Conservation (phyloP, 2,888 invertebrate species). For the Tetranychus truncatus region DNA sequence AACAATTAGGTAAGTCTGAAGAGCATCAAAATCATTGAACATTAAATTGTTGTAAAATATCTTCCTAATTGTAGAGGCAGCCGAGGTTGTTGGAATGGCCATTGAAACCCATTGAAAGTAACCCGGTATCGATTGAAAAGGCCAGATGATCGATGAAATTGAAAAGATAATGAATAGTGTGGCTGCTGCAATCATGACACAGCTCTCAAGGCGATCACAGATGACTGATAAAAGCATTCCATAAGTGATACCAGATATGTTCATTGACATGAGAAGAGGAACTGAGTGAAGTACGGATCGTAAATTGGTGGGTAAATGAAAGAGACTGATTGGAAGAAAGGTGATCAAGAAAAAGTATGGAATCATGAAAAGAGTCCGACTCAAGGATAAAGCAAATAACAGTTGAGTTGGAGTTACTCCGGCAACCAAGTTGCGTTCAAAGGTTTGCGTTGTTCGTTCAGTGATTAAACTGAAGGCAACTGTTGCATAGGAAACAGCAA, state of each 20-base stretch:
- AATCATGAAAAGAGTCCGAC: conserved; percentile 84
- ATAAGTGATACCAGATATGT: conserved; percentile 37
- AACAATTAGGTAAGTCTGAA: conserved; percentile 55
- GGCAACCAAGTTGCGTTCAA: conserved; percentile 48
- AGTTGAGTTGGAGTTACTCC: conserved; percentile 80
- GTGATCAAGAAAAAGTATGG: conserved; percentile 67
- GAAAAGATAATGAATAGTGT: not conserved
- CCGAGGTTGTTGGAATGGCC: conserved; percentile 56
- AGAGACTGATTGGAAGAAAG: conserved; percentile 72
- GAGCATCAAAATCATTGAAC: conserved; percentile 48
- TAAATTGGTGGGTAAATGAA: conserved; percentile 48
- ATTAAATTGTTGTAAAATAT: conserved; percentile 55
- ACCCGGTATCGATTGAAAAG: conserved; percentile 80
- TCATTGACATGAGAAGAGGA: conserved; percentile 65
- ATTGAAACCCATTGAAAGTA: conserved; percentile 52
- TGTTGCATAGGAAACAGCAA: conserved; percentile 2
- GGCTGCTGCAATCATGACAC: not conserved
- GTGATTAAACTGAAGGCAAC: conserved; percentile 1
- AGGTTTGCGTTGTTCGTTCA: conserved; percentile 7
- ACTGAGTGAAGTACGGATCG: conserved; percentile 63
- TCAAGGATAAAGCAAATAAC: conserved; percentile 74
- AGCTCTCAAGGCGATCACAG: not conserved
- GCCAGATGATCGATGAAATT: conserved; percentile 70
- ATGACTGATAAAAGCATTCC: conserved; percentile 7
- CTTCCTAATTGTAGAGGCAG: conserved; percentile 53